These are phyloP conservation scores for Ctenomys sociabilis DNA, from an alignment of 2,113 vertebrate genomes.

Conservation along the genomic window DNA sequence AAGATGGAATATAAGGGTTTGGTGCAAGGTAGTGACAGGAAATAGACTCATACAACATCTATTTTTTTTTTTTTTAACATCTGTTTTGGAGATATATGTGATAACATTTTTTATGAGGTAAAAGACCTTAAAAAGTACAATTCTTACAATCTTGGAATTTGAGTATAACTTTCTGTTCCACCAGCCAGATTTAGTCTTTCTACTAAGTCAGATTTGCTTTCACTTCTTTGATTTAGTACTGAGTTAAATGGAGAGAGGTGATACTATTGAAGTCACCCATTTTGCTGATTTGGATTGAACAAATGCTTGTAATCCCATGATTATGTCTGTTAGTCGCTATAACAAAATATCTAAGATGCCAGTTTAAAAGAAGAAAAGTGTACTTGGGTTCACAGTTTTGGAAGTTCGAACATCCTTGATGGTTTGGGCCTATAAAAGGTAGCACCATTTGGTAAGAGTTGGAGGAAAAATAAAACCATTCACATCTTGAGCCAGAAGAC, in stretches of 20 bases:
- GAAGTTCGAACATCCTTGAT: neutral
- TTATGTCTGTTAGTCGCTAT: neutral
- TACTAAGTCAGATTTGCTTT: constrained; percentile 24
- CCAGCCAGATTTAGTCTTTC: constrained; percentile 14
- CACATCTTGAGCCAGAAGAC: neutral
- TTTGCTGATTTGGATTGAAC: constrained; percentile 1
- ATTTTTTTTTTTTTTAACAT: neutral
- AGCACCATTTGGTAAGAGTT: neutral
- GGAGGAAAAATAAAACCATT: neutral
- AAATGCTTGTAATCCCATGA: neutral
- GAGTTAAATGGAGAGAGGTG: neutral
- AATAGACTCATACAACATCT: neutral
- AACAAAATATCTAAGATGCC: neutral
- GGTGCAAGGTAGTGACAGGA: neutral
- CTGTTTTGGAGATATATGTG: constrained; percentile 20
- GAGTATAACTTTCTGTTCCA: constrained; percentile 14
- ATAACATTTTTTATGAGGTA: constrained; percentile 6
- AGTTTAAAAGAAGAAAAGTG: neutral
- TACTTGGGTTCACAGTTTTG: neutral
- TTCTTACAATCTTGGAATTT: constrained; percentile 32
- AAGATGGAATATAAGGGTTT: neutral
- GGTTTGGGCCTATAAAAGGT: neutral
- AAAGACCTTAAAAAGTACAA: neutral
- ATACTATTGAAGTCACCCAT: neutral
- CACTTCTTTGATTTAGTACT: neutral